These are phyloP conservation scores for Trachythela sp. DNA, from an alignment of 64 coral and sea anemone species.

Conservation along the genomic window DNA sequence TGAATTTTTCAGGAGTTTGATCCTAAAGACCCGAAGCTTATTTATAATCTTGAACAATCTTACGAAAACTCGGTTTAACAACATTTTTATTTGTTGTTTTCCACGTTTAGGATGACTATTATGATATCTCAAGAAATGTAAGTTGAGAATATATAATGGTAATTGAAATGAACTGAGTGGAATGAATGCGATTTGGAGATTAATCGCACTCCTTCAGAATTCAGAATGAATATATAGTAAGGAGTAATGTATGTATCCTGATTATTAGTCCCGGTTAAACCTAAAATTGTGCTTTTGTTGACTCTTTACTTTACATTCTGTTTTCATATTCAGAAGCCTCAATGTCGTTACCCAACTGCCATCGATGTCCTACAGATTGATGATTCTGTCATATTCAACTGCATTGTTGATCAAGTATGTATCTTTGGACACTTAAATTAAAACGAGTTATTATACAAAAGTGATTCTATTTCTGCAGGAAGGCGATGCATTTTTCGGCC, in stretches of 20 bases:
- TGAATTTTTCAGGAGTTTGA: too few species aligned
- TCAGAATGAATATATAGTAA: too few species aligned
- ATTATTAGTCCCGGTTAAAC: neutral
- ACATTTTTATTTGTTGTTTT: neutral
- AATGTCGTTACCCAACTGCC: conserved; percentile 61
- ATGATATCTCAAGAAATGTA: conserved; percentile 80
- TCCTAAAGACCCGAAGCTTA: too few species aligned
- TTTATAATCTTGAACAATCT: neutral
- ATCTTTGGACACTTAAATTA: neutral
- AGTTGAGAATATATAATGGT: conserved; percentile 20
- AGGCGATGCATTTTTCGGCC: too few species aligned
- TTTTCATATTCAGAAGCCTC: conserved; percentile 70
- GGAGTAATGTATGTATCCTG: too few species aligned
- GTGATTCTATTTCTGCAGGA: too few species aligned
- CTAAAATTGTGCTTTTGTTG: neutral
- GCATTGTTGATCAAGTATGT: conserved; percentile 91
- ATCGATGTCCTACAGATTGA: conserved; percentile 81
- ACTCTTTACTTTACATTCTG: too few species aligned
- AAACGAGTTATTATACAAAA: too few species aligned
- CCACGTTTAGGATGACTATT: conserved; percentile 35
- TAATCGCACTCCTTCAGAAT: too few species aligned
- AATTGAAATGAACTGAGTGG: neutral
- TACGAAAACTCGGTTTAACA: neutral
- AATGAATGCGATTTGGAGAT: too few species aligned
- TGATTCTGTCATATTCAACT: conserved; percentile 78